Evolutionary conservation across 2,888 invertebrate genomes (phyloP).

Genomic region (Colletes collaris): DNA sequence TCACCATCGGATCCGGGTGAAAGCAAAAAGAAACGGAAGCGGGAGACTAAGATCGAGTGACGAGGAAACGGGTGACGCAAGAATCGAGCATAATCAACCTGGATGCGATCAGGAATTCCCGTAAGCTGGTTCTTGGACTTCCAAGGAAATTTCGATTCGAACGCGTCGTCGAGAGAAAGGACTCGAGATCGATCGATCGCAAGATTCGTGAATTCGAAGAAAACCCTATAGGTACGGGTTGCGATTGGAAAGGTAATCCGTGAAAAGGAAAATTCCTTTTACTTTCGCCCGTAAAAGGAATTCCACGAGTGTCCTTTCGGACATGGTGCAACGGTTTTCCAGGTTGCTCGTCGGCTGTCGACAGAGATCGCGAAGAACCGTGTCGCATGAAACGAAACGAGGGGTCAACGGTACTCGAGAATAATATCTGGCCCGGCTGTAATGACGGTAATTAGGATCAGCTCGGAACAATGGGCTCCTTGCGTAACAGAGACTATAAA

Average conservation of each 20-base stretch:
- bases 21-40: constrained; percentile 20
- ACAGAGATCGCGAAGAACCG: constrained; percentile 25
- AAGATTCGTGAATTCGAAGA: no score
- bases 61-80: constrained; percentile 19
- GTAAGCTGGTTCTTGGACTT: background rate
- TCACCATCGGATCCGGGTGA: background rate
- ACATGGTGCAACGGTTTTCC: background rate
- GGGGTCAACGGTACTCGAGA: constrained; percentile 55
- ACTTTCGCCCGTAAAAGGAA: no score
- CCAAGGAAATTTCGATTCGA: background rate
- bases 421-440: constrained; percentile 50
- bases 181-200: no score
- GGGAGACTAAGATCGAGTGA: constrained; percentile 20
- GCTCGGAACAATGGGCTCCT: constrained; percentile 55
- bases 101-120: constrained; percentile 24
- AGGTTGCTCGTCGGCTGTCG: background rate
- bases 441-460: constrained; percentile 61
- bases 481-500: constrained; percentile 40
- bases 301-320: background rate
- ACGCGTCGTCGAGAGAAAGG: constrained; percentile 31
- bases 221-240: no score
- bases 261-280: no score
- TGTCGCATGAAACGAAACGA: constrained; percentile 33
- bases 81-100: constrained; percentile 3
- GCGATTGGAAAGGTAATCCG: no score